Conservation (phyloP, 2,888 invertebrate species). For the Diaperis boleti region DNA sequence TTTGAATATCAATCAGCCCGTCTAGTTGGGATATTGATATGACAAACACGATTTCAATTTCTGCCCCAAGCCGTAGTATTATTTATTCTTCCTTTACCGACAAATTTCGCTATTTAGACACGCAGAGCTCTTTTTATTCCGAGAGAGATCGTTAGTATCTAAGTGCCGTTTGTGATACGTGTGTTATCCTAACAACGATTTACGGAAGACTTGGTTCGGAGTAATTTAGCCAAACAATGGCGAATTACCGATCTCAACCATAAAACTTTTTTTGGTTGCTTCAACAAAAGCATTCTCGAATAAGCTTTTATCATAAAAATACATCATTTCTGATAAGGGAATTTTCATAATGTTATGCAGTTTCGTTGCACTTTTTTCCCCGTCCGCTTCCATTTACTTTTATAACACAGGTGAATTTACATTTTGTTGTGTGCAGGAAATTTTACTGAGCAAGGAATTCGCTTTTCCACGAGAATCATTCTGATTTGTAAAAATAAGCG, state of each 20-base stretch:
- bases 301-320: not conserved
- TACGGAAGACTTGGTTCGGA: too few species aligned
- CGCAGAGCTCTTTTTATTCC: too few species aligned
- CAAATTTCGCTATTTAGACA: too few species aligned
- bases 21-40: not conserved
- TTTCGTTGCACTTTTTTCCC: not conserved
- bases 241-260: too few species aligned
- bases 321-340: not conserved
- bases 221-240: too few species aligned
- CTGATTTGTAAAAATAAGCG: not conserved
- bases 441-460: not conserved
- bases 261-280: too few species aligned
- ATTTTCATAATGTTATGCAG: not conserved
- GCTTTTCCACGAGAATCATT: not conserved
- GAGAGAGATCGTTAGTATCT: too few species aligned
- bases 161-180: too few species aligned
- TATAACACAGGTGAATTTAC: not conserved
- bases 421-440: not conserved
- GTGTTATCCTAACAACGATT: too few species aligned
- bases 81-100: too few species aligned
- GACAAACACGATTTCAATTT: slow-evolving; percentile 5
- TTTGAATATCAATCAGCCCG: not conserved
- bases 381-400: not conserved
- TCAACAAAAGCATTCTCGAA: not conserved
- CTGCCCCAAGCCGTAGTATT: too few species aligned